Conservation (phyloP, 2,797 vertebrate species). For the Sebastes baramenuke region DNA sequence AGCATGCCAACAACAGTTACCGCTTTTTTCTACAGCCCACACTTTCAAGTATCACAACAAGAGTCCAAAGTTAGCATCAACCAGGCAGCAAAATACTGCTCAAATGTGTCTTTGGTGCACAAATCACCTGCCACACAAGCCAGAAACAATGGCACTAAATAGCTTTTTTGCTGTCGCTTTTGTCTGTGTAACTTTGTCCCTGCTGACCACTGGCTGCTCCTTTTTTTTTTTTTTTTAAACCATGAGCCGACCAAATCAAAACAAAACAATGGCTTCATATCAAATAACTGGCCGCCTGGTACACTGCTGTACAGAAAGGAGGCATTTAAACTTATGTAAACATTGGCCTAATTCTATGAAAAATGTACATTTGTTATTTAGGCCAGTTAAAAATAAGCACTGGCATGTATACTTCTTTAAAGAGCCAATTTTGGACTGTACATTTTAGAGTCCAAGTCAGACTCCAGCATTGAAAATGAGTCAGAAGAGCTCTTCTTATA, state of each 20-base stretch:
- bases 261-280: slow-evolving; percentile 28
- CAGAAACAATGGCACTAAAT: slow-evolving; percentile 22
- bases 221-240: neutral
- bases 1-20: neutral
- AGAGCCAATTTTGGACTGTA: neutral
- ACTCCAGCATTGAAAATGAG: no score
- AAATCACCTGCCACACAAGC: slow-evolving; percentile 13
- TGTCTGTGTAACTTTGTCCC: slow-evolving; percentile 18
- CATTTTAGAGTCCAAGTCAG: neutral
- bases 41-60: neutral
- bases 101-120: slow-evolving; percentile 11
- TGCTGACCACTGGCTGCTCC: slow-evolving; percentile 24
- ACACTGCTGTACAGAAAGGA: slow-evolving; percentile 2
- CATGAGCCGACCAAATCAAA: slow-evolving; percentile 31
- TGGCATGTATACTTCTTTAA: neutral
- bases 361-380: slow-evolving; percentile 1
- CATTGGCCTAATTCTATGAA: neutral
- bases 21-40: neutral
- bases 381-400: slow-evolving; percentile 6
- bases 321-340: slow-evolving; percentile 12
- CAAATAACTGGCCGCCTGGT: slow-evolving; percentile 10
- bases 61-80: neutral
- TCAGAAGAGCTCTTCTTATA: no score
- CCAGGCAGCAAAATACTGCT: neutral
- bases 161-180: slow-evolving; percentile 4